Conservation (phyloP, 2,888 invertebrate species). For the Sipha maydis region DNA sequence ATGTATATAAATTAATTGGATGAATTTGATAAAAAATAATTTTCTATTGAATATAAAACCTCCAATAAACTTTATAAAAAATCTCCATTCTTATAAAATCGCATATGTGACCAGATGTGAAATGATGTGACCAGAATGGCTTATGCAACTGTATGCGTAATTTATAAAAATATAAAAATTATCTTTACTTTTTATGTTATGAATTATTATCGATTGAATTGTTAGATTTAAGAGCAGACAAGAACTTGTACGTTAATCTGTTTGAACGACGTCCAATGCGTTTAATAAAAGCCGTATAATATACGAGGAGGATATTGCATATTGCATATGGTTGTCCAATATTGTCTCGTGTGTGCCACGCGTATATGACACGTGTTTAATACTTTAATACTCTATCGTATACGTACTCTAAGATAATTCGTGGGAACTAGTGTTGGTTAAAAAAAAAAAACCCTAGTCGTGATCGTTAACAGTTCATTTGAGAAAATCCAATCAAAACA, state of each 20-base stretch:
- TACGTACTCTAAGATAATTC: constrained; percentile 14
- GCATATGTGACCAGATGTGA: no score
- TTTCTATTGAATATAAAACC: no score
- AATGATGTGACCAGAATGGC: no score
- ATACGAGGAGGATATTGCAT: constrained; percentile 26
- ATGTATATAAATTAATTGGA: no score
- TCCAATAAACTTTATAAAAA: no score
- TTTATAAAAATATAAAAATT: not conserved
- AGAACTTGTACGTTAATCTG: constrained; percentile 15
- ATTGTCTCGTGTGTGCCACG: constrained; percentile 40
- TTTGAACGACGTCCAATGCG: constrained; percentile 5
- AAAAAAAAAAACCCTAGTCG: constrained; percentile 13
- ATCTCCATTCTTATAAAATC: no score
- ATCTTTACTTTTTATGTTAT: not conserved
- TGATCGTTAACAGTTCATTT: not conserved
- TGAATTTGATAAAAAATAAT: no score
- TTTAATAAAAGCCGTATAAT: not conserved
- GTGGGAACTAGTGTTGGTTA: constrained; percentile 36
- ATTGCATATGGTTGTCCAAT: constrained; percentile 33
- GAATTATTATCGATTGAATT: constrained; percentile 34
- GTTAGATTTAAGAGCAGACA: not conserved
- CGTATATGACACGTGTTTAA: constrained; percentile 51
- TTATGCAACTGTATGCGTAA: no score
- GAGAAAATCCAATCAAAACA: not conserved
- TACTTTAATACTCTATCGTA: constrained; percentile 34